phyloP scores from a whole-genome alignment of 2,797 vertebrate genomes.

The Adrianichthys oophorus region DNA sequence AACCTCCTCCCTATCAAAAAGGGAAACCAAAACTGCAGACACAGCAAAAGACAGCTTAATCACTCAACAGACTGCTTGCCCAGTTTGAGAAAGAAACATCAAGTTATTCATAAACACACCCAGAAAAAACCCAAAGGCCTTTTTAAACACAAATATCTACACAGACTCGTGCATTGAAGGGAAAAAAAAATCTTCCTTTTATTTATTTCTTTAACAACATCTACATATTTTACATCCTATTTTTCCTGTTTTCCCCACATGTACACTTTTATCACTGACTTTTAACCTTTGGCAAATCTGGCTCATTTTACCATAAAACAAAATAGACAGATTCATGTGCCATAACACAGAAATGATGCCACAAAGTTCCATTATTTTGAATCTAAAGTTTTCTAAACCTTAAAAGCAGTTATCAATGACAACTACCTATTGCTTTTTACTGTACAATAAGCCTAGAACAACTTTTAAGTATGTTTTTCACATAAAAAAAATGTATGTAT shows the following conservation, averaged over 20 bases:
- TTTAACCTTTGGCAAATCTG: constrained; percentile 32
- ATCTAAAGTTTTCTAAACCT: constrained; percentile 26
- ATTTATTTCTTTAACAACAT: background rate
- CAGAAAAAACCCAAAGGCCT: background rate
- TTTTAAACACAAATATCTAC: background rate
- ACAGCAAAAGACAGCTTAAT: constrained; percentile 3
- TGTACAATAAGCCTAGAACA: background rate
- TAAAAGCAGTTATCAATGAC: constrained; percentile 56
- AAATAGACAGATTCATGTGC: constrained; percentile 37
- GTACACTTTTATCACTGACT: constrained; percentile 2
- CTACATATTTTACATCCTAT: background rate
- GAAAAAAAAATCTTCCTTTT: background rate
- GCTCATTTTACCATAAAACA: constrained; percentile 10
- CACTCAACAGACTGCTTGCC: constrained; percentile 2
- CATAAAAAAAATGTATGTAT: background rate
- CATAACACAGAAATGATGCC: constrained; percentile 46
- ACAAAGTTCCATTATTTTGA: constrained; percentile 57
- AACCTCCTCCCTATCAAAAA: background rate
- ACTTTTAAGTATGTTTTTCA: background rate
- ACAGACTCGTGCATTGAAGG: background rate
- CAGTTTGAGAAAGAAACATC: constrained; percentile 25
- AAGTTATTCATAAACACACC: constrained; percentile 29
- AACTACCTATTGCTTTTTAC: constrained; percentile 28
- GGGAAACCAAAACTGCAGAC: background rate
- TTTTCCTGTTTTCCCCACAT: constrained; percentile 4